phyloP scores from a whole-genome alignment of 1,140 invertebrate species.

The Bombus difficillimus region DNA sequence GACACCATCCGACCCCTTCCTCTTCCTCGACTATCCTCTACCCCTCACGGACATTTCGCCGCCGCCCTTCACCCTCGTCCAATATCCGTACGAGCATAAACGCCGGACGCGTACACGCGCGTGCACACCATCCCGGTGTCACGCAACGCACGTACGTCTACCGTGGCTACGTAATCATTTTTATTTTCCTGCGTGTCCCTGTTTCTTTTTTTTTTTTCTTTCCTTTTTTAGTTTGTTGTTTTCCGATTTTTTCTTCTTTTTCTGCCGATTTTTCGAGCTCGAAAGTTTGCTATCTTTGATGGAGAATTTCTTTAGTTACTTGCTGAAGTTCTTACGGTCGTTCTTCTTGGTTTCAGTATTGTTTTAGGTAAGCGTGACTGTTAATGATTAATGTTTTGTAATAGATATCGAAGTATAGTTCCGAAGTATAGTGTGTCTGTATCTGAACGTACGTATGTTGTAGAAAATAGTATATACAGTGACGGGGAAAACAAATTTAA shows the following conservation, averaged over 20 bases:
- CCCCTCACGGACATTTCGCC: neutral
- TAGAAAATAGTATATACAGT: too few species aligned
- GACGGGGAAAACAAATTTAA: too few species aligned
- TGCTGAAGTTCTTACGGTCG: neutral
- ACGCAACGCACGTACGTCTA: conserved; percentile 55
- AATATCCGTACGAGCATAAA: conserved; percentile 62
- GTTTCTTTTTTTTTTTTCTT: conserved; percentile 66
- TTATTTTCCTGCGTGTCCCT: conserved; percentile 73
- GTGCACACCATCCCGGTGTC: conserved; percentile 5
- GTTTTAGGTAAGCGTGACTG: too few species aligned
- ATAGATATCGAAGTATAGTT: too few species aligned
- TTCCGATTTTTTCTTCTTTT: neutral
- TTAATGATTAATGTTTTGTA: too few species aligned
- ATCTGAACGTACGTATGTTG: too few species aligned
- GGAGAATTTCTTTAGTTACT: neutral
- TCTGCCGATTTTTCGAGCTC: neutral
- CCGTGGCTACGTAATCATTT: conserved; percentile 74
- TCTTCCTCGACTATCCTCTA: neutral
- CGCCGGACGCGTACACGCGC: conserved; percentile 39
- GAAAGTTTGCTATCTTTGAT: neutral
- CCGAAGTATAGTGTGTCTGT: too few species aligned
- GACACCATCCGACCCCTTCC: neutral
- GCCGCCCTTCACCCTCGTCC: conserved; percentile 22
- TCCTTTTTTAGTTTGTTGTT: neutral
- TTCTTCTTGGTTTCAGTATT: neutral